Conservation (phyloP, 1,140 invertebrate genomes). For the Hylyphantes graminicola region DNA sequence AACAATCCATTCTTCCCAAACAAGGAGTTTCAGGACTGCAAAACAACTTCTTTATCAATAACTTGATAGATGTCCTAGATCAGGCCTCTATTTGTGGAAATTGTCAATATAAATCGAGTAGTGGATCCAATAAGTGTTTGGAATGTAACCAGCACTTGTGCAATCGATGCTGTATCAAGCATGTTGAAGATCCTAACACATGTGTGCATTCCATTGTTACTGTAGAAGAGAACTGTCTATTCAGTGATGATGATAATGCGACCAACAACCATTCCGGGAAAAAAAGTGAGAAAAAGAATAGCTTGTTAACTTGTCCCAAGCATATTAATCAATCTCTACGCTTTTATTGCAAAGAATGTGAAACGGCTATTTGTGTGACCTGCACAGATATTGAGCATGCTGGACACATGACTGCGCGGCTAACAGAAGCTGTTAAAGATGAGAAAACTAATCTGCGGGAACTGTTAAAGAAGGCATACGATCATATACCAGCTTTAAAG, state of each 20-base stretch:
- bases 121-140: slow-evolving; percentile 48
- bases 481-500: slow-evolving; percentile 66
- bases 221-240: slow-evolving; percentile 47
- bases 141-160: slow-evolving; percentile 64
- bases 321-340: slow-evolving; percentile 69
- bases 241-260: slow-evolving; percentile 26
- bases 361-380: slow-evolving; percentile 72
- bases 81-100: slow-evolving; percentile 63
- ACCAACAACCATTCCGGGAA: slow-evolving; percentile 20
- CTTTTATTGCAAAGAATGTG: slow-evolving; percentile 72
- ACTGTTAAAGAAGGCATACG: slow-evolving; percentile 45
- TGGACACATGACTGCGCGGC: slow-evolving; percentile 69
- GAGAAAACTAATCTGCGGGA: slow-evolving; percentile 64
- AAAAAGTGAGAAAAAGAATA: slow-evolving; percentile 35
- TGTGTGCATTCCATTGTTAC: slow-evolving; percentile 37
- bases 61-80: slow-evolving; percentile 69
- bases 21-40: slow-evolving; percentile 71
- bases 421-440: slow-evolving; percentile 70
- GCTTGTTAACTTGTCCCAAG: slow-evolving; percentile 66
- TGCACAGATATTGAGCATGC: slow-evolving; percentile 72
- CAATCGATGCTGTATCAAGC: slow-evolving; percentile 59
- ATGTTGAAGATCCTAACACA: slow-evolving; percentile 34
- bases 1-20: slow-evolving; percentile 72
- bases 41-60: slow-evolving; percentile 70
- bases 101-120: slow-evolving; percentile 50